Base-by-base conservation (phyloP, 2,113 vertebrate genomes). In the Vulpes ferrilata region DNA sequence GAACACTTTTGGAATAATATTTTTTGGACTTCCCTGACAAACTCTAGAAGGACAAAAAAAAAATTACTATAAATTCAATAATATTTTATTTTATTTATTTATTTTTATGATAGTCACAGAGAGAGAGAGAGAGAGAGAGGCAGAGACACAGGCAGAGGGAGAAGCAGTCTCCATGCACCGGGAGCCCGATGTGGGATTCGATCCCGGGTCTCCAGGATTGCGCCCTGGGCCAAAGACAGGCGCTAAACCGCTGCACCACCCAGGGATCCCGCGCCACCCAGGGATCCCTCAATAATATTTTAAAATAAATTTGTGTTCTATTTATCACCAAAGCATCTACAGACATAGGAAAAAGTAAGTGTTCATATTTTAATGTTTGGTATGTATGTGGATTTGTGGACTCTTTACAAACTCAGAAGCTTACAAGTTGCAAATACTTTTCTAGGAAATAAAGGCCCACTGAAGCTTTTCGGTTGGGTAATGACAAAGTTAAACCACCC, bases 371-470 rank as follows among this genome's bases (percentile, higher is more conserved):
- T 67, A 71, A 78, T 27, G 25, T 80, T 90, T 64, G n/a, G 27
- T n/a, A 17, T 1, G 3, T n/a, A 43, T 2, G 0, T n/a, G 17
- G 27, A 79, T 85, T 64, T 62, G 64, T 60, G 23, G 64, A 25
- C n/a, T 20, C 20, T 73, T 59, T 60, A 17, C 4, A 64, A 25
- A 55, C 25, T 86, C 20, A 43, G 15, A 23, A 55, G 27, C 55
- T 95, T 97, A 92, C 5, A 83, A 55, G 62, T 3, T 88, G 22
- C n/a, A 67, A 84, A 76, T n/a, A 32, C 3, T 94, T 80, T 84
- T 78, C 27, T 71, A 57, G 87, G n/a, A 94, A 91, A 64, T 76
- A 83, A 94, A 53, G 38, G 11, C 16, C 17, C 38, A 3, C 11
- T 22, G 43, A 55, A 16, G 6, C 2, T 20, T 67, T 87, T 32